phyloP scores from a whole-genome alignment of 64 coral and sea anemone genomes.

The Montipora capricornis region DNA sequence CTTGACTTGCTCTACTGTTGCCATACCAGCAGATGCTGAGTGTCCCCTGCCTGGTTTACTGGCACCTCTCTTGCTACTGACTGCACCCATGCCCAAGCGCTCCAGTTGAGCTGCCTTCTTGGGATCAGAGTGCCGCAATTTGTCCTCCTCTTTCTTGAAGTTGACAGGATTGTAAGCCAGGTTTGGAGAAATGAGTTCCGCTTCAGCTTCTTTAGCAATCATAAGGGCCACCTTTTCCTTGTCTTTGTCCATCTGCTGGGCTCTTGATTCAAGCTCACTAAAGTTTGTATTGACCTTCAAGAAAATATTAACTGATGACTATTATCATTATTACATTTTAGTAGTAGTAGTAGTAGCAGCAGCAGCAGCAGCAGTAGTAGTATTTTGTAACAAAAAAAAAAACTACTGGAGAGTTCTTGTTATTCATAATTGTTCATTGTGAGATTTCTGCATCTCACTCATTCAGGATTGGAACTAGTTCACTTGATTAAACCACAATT shows the following conservation, averaged over 20 bases:
- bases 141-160: conserved; percentile 97
- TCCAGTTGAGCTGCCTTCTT: conserved; percentile 97
- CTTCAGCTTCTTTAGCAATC: conserved; percentile 74
- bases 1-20: conserved; percentile 88
- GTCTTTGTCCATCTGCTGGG: conserved; percentile 82
- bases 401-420: too few species aligned
- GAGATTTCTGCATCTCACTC: too few species aligned
- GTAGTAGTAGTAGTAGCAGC: too few species aligned
- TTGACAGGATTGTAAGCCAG: conserved; percentile 80
- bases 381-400: too few species aligned
- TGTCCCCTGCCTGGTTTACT: conserved; percentile 81
- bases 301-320: background rate
- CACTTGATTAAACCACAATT: too few species aligned
- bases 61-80: conserved; percentile 30
- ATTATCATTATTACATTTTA: background rate
- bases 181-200: conserved; percentile 86
- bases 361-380: too few species aligned
- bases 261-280: conserved; percentile 86
- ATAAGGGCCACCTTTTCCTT: conserved; percentile 70
- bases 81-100: conserved; percentile 83
- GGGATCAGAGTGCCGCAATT: conserved; percentile 85
- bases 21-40: conserved; percentile 93
- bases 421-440: too few species aligned
- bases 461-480: too few species aligned
- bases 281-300: conserved; percentile 90